Base-by-base conservation (phyloP, 1,140 invertebrate genomes). In the Stratiolaelaps scimitus region DNA sequence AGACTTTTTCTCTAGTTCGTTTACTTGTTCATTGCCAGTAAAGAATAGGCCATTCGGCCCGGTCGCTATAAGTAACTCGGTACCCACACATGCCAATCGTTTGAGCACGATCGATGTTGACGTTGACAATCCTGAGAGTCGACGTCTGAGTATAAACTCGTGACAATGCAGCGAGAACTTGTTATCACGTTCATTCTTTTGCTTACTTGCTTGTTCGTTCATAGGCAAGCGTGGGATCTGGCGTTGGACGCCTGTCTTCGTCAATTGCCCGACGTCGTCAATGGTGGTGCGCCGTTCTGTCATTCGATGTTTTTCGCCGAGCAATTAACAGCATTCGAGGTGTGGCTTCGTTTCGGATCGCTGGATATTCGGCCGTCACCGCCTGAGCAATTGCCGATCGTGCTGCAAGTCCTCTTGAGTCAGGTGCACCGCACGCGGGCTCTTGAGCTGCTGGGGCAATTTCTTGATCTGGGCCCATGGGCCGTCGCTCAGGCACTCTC, bases 321-420 rank as follows among this genome's bases (percentile, higher is more conserved):
- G 73, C 95, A 99, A 78, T 79, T 99, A 47, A 96, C 93, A 26
- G 94, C 94, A n/a, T 98, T 99, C 77, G 87, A 97, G 80, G 80
- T 84, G 19, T 98, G 94, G 94, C 79, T 98, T 1, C 84, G 85
- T 29, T 82, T 90, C 65, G 88, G 85, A 43, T 84, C 84, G 5
- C 23, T 60, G 10, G 83, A 87, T 71, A 78, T 80, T 66, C 79
- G 89, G 44, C 28, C 65, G 1, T 81, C 81, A 71, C 88, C 89
- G 60, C 95, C 95, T 0, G 90, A 95, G 75, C 94, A 98, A 77
- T 79, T 98, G 67, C 96, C 96, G 1, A 97, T 99, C 75, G 92
- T 99, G 53, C 78, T 99, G 68, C 94, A 97, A 82, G 94, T 98
- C 48, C 78, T 99, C 45, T 80, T 99, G 19, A 94, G 89, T 78